Percentiles rank a stretch among this genome's conserved stretches.
These are phyloP conservation scores for Aeoliscus strigatus DNA, from an alignment of 2,797 vertebrate species.

Conservation along the genomic window DNA sequence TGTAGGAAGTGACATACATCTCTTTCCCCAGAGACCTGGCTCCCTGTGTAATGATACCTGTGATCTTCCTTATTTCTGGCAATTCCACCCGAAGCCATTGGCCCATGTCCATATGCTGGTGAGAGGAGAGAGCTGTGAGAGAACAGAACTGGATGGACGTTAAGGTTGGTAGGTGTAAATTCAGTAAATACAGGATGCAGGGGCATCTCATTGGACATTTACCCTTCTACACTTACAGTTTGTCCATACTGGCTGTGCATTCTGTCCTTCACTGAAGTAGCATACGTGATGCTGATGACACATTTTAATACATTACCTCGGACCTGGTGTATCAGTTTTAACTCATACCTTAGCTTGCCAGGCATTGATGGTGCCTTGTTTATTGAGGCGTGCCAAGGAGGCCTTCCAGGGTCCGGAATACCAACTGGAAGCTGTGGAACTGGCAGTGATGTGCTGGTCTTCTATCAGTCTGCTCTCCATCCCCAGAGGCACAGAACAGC, in stretches of 20 bases:
- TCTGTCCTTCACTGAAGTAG: no score
- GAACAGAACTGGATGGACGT: background rate
- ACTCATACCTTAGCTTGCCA: slow-evolving; percentile 87
- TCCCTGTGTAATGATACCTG: slow-evolving; percentile 88
- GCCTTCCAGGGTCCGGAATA: slow-evolving; percentile 78
- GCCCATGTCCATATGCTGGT: slow-evolving; percentile 77
- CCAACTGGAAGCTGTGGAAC: slow-evolving; percentile 80
- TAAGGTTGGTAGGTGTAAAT: no score
- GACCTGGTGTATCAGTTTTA: no score
- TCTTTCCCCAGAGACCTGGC: slow-evolving; percentile 77
- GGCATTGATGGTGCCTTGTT: slow-evolving; percentile 81
- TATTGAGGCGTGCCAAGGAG: slow-evolving; percentile 83
- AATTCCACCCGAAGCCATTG: slow-evolving; percentile 94
- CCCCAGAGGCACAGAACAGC: slow-evolving; percentile 89
- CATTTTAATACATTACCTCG: no score
- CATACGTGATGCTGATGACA: no score
- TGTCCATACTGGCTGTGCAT: no score
- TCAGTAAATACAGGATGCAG: no score
- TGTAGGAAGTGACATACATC: slow-evolving; percentile 82
- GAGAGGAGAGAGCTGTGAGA: background rate
- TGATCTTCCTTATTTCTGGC: slow-evolving; percentile 84
- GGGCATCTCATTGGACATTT: no score
- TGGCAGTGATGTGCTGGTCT: slow-evolving; percentile 81
- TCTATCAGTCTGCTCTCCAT: slow-evolving; percentile 81
- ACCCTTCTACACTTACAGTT: no score